phyloP scores from a whole-genome alignment of 2,797 vertebrate species.

The Peromyscus eremicus region DNA sequence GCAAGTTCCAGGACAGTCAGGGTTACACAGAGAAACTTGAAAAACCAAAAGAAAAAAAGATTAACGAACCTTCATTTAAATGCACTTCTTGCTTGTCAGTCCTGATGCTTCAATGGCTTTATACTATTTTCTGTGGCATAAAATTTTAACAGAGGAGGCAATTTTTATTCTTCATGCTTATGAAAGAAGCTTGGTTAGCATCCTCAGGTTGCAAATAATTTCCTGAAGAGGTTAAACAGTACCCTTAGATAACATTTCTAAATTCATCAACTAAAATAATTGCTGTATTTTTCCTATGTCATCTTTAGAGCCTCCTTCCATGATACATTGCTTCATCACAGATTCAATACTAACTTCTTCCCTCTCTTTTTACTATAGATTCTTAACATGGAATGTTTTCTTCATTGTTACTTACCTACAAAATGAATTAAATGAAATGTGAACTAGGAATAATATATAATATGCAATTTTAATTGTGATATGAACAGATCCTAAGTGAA shows the following conservation, averaged over 20 bases:
- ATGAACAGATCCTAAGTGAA: slow-evolving; percentile 46
- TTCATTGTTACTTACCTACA: slow-evolving; percentile 50
- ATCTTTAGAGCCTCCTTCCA: slow-evolving; percentile 45
- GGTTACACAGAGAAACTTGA: background rate
- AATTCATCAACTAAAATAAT: slow-evolving; percentile 65
- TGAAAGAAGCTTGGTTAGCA: slow-evolving; percentile 1
- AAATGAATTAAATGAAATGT: slow-evolving; percentile 59
- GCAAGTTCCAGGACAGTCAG: background rate
- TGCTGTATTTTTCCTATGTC: slow-evolving; percentile 27
- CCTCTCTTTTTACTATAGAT: slow-evolving; percentile 28
- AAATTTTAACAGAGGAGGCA: slow-evolving; percentile 71
- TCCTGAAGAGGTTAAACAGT: slow-evolving; percentile 57
- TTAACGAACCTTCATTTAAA: slow-evolving; percentile 81
- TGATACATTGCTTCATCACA: slow-evolving; percentile 13
- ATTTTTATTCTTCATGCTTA: slow-evolving; percentile 55
- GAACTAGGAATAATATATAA: slow-evolving; percentile 5
- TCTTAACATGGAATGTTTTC: slow-evolving; percentile 48
- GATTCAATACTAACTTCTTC: background rate
- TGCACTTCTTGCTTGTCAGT: slow-evolving; percentile 78
- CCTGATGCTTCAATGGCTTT: slow-evolving; percentile 78
- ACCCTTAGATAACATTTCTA: slow-evolving; percentile 40
- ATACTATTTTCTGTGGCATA: slow-evolving; percentile 77
- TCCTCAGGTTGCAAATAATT: slow-evolving; percentile 32
- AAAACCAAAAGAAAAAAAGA: too few relatives aligned
- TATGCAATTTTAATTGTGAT: background rate